These are phyloP conservation scores for Bellardia pandia DNA, from an alignment of 2,888 invertebrate genomes.

Conservation along the genomic window DNA sequence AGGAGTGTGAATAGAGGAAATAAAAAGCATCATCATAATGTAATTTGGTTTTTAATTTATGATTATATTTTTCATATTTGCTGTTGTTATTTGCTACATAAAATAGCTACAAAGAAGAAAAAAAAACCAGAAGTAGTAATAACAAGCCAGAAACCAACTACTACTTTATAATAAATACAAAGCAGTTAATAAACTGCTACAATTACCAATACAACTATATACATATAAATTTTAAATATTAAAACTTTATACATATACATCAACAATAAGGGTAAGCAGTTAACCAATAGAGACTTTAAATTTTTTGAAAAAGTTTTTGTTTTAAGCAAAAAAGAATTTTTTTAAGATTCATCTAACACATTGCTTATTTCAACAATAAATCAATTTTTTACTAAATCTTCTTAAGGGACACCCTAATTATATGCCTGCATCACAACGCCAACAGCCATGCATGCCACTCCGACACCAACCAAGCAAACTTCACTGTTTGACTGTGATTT, in stretches of 20 bases:
- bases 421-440: neutral
- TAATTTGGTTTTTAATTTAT: conserved; percentile 65
- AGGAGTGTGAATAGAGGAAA: neutral
- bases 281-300: too few species aligned
- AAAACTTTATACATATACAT: neutral
- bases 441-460: neutral
- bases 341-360: too few species aligned
- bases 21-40: conserved; percentile 32
- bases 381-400: neutral
- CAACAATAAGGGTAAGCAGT: neutral
- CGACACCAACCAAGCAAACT: neutral
- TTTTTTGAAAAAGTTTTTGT: too few species aligned
- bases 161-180: conserved; percentile 2
- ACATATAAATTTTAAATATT: conserved; percentile 10
- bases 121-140: neutral
- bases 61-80: conserved; percentile 55
- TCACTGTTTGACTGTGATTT: neutral
- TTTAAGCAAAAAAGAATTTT: too few species aligned
- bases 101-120: neutral
- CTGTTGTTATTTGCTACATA: conserved; percentile 34
- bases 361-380: too few species aligned
- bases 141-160: conserved; percentile 6
- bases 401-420: conserved; percentile 3
- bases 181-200: conserved; percentile 58
- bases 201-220: conserved; percentile 10